Evolutionary conservation across 2,888 invertebrate genomes (phyloP).

Genomic region (Drosophila neotestacea): DNA sequence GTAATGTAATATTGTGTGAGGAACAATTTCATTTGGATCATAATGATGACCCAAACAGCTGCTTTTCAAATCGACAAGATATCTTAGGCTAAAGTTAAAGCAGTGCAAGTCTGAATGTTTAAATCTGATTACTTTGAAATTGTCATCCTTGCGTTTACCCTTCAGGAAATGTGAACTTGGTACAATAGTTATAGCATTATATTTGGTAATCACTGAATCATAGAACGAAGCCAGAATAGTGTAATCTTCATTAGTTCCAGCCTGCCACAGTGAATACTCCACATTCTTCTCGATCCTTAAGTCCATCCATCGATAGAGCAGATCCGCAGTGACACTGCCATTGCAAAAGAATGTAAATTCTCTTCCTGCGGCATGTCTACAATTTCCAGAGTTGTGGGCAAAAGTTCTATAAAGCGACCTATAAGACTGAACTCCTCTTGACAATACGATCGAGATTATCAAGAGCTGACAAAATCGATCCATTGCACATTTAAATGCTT

Average conservation of each 20-base stretch:
- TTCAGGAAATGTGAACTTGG: background rate
- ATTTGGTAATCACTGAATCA: background rate
- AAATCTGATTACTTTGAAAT: background rate
- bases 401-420: background rate
- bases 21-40: background rate
- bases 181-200: background rate
- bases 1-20: slow-evolving; percentile 26
- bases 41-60: background rate
- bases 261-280: slow-evolving; percentile 19
- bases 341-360: slow-evolving; percentile 9
- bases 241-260: accelerated
- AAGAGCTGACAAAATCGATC: background rate
- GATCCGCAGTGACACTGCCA: background rate
- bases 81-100: slow-evolving; percentile 5
- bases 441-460: slow-evolving; percentile 2
- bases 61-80: slow-evolving; percentile 17
- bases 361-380: slow-evolving; percentile 1
- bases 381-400: background rate
- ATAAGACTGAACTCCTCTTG: background rate
- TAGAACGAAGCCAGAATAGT: slow-evolving; percentile 19
- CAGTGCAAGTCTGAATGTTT: slow-evolving; percentile 36
- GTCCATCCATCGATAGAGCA: slow-evolving; percentile 4
- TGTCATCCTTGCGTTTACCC: background rate
- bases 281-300: background rate
- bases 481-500: slow-evolving; percentile 1